phyloP scores from a whole-genome alignment of 2,797 vertebrate species.

The Lutjanus campechanus region DNA sequence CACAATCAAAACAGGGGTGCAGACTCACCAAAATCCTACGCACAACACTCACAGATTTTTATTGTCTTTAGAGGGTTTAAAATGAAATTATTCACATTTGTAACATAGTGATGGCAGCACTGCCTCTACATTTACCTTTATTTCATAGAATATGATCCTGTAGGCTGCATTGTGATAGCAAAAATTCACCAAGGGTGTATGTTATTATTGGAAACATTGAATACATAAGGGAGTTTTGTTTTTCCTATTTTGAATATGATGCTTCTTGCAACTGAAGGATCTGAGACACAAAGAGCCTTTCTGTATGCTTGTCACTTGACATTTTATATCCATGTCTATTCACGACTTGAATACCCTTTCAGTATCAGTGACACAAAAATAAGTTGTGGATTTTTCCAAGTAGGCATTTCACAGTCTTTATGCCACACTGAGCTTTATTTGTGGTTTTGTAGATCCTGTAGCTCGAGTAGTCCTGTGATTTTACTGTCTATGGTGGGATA shows the following conservation, averaged over 20 bases:
- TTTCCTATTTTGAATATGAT: background rate
- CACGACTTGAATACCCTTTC: background rate
- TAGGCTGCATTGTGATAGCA: background rate
- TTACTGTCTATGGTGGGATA: background rate
- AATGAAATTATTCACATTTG: background rate
- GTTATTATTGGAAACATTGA: background rate
- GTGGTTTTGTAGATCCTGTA: background rate
- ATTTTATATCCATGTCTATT: background rate
- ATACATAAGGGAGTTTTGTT: background rate
- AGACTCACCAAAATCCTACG: background rate
- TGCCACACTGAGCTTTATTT: slow-evolving; percentile 4
- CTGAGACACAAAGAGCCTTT: background rate
- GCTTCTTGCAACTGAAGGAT: background rate
- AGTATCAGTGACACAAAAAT: background rate
- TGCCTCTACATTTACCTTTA: background rate
- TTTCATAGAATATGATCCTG: background rate
- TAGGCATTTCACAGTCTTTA: background rate
- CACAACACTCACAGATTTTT: background rate
- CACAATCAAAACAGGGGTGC: background rate
- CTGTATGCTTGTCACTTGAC: background rate
- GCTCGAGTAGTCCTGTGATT: slow-evolving; percentile 16
- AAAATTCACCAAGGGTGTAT: background rate
- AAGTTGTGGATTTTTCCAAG: background rate
- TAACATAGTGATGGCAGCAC: background rate
- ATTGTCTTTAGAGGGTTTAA: background rate